A percentile compares a stretch with the other conserved stretches of the same genome.
These are phyloP conservation scores for Pandemis heparana DNA, from an alignment of 2,888 invertebrate genomes.

Conservation along the genomic window DNA sequence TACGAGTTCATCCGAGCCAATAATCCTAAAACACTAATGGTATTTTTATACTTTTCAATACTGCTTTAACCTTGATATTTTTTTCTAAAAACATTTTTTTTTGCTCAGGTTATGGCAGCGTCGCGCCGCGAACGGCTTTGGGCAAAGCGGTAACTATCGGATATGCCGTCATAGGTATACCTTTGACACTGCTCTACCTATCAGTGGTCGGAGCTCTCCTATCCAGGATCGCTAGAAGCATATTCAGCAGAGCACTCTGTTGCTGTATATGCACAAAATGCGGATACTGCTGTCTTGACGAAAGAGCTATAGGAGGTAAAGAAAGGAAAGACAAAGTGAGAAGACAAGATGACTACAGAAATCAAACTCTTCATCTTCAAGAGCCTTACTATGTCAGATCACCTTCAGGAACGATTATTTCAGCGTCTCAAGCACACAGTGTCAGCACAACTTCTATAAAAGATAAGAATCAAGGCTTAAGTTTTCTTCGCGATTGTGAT, in stretches of 20 bases:
- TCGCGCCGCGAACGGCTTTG: conserved; percentile 95
- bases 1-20: too few species aligned
- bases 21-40: too few species aligned
- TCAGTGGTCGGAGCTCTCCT: conserved; percentile 95
- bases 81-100: conserved; percentile 20
- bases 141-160: conserved; percentile 97
- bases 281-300: conserved; percentile 95
- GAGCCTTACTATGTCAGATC: conserved; percentile 90
- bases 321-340: conserved; percentile 92
- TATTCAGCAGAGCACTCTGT: conserved; percentile 92
- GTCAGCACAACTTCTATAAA: conserved; percentile 75
- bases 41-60: not conserved
- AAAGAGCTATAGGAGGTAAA: conserved; percentile 92
- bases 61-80: too few species aligned
- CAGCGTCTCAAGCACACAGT: conserved; percentile 81
- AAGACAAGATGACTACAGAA: conserved; percentile 88
- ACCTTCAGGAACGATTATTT: conserved; percentile 82
- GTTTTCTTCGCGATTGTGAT: conserved; percentile 81
- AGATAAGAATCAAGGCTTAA: conserved; percentile 75
- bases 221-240: conserved; percentile 92
- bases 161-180: conserved; percentile 95
- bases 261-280: conserved; percentile 96
- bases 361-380: conserved; percentile 87
- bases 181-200: conserved; percentile 94
- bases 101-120: conserved; percentile 95